Percentiles rank a stretch among this genome's conserved stretches.
Conservation (phyloP, 2,113 vertebrate species). For the Pagrus major region DNA sequence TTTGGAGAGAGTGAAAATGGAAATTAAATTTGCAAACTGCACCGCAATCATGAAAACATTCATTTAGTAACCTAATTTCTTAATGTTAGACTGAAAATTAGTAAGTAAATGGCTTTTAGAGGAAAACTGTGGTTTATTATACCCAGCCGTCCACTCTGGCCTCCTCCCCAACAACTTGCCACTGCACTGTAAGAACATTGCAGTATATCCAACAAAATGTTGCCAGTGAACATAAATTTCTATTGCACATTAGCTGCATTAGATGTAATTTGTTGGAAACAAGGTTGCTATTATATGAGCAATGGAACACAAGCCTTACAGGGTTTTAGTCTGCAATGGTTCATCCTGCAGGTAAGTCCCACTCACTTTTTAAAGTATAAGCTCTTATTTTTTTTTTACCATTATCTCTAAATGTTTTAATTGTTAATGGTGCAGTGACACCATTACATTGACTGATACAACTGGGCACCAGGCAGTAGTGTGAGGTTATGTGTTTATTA, state of each 20-base stretch:
- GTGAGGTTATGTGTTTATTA: too few relatives aligned
- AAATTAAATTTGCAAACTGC: not conserved
- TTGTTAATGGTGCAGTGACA: too few relatives aligned
- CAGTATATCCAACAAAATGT: not conserved
- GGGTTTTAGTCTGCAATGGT: not conserved
- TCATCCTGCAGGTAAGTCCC: not conserved
- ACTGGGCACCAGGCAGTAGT: too few relatives aligned
- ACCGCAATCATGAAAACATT: too few relatives aligned
- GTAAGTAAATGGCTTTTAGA: not conserved
- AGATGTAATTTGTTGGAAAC: not conserved
- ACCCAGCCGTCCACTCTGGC: not conserved
- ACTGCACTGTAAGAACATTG: not conserved
- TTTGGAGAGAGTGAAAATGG: not conserved
- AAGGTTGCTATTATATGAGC: not conserved
- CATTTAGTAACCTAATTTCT: not conserved
- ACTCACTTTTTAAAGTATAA: too few relatives aligned
- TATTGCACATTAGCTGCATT: not conserved
- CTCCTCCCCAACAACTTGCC: not conserved
- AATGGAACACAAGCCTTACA: not conserved
- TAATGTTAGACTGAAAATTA: not conserved
- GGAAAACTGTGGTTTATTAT: not conserved
- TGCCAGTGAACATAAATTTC: conserved; percentile 3
- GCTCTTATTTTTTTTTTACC: too few relatives aligned
- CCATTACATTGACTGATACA: too few relatives aligned
- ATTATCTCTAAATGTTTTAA: too few relatives aligned